Conservation (phyloP, 2,113 vertebrate genomes). For the Strigops habroptila region DNA sequence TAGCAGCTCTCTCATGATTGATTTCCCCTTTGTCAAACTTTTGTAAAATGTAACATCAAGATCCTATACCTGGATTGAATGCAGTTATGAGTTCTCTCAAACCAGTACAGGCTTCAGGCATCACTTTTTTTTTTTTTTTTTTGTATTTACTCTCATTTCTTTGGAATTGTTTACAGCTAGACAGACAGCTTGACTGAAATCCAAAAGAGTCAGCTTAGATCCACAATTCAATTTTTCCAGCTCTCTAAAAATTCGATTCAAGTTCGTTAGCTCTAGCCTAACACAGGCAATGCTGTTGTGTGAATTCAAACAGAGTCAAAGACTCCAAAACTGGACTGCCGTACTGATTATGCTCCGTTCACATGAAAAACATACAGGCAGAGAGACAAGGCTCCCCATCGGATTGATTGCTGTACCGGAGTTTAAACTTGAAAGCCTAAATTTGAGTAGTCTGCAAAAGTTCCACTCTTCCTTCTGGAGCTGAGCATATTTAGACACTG, state of each 20-base stretch:
- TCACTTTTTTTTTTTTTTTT: neutral
- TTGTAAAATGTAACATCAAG: neutral
- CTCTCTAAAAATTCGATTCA: neutral
- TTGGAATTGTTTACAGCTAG: neutral
- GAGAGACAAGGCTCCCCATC: neutral
- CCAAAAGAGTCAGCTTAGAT: neutral
- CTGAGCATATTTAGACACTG: neutral
- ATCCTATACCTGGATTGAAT: neutral
- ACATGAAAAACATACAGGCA: neutral
- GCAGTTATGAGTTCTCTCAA: neutral
- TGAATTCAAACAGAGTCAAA: neutral
- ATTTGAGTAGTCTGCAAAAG: neutral
- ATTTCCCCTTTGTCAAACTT: neutral
- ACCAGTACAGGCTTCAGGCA: neutral
- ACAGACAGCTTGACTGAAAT: neutral
- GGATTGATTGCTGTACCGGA: neutral
- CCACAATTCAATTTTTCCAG: neutral
- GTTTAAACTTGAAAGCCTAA: neutral
- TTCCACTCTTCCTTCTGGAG: neutral
- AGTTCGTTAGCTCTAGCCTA: neutral
- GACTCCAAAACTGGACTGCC: neutral
- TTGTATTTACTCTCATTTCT: neutral
- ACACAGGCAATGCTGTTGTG: neutral
- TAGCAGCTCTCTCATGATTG: neutral
- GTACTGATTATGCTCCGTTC: neutral